Evolutionary conservation across 2,113 vertebrate species (phyloP).

Genomic region (Pseudopipra pipra): DNA sequence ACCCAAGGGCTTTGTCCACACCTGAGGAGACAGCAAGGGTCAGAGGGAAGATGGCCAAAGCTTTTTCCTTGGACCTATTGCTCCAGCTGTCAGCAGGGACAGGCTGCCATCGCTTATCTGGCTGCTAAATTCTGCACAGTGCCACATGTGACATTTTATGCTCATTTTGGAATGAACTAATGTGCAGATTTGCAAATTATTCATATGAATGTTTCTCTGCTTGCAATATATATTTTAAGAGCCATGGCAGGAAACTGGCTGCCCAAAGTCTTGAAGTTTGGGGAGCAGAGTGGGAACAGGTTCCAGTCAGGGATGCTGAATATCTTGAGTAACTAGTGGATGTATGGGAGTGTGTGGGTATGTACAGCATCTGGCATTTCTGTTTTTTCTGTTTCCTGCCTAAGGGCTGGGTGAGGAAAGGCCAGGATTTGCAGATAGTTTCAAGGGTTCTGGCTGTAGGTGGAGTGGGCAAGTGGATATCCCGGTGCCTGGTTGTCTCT

Average conservation of each 20-base stretch:
- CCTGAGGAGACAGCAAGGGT: background rate
- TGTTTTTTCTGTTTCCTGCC: background rate
- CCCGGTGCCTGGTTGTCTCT: background rate
- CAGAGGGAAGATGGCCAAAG: background rate
- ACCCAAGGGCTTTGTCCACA: background rate
- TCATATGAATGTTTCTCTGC: background rate
- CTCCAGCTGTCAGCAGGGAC: background rate
- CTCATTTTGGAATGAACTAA: background rate
- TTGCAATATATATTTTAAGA: background rate
- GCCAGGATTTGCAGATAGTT: background rate
- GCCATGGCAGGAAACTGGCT: background rate
- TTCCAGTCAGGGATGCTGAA: background rate
- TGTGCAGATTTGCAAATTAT: background rate
- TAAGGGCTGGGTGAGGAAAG: background rate
- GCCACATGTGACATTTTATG: background rate
- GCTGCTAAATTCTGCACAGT: background rate
- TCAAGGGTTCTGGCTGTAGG: background rate
- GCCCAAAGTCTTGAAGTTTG: background rate
- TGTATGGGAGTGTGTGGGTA: background rate
- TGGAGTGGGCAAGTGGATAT: background rate
- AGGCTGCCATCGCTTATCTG: background rate
- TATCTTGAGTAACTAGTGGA: background rate
- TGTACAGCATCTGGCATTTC: background rate
- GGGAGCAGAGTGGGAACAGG: background rate
- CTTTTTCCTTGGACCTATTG: background rate